Evolutionary conservation across 92 coral and sea anemone species (phyloP).

Genomic region (Siderastrea siderea): DNA sequence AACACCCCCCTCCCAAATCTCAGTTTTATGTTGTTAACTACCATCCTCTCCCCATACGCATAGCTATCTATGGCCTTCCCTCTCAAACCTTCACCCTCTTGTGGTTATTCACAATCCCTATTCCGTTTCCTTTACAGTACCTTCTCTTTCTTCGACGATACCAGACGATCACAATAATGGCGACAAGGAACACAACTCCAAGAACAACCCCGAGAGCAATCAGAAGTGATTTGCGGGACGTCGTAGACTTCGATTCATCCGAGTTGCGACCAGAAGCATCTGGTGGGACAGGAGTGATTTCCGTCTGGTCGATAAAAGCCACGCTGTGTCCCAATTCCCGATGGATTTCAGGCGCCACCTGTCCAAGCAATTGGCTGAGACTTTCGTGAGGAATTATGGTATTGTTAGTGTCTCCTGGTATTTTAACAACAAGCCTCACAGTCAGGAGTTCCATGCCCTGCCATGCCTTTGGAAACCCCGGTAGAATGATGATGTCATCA

Average conservation of each 20-base stretch:
- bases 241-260: neutral
- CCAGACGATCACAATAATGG: slow-evolving; percentile 5
- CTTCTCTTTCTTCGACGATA: slow-evolving; percentile 19
- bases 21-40: too few relatives aligned
- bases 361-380: neutral
- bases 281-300: slow-evolving; percentile 14
- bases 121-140: neutral
- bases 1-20: too few relatives aligned
- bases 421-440: slow-evolving; percentile 26
- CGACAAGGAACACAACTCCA: slow-evolving; percentile 15
- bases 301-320: slow-evolving; percentile 5
- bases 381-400: slow-evolving; percentile 4
- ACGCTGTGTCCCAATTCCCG: slow-evolving; percentile 3
- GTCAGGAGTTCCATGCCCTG: slow-evolving; percentile 10
- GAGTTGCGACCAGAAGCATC: slow-evolving; percentile 31
- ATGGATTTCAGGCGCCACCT: slow-evolving; percentile 37
- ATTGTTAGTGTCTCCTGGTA: slow-evolving; percentile 13
- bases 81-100: too few relatives aligned
- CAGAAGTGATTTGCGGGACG: slow-evolving; percentile 8
- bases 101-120: neutral
- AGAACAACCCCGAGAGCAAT: slow-evolving; percentile 27
- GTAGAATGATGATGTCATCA: slow-evolving; percentile 43
- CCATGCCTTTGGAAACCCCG: slow-evolving; percentile 35
- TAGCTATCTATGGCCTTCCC: too few relatives aligned
- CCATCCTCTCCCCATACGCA: too few relatives aligned